Evolutionary conservation across 2,797 vertebrate species (phyloP), one percentile per base, ranked within the genome.

Genomic region (Brotula barbata): DNA sequence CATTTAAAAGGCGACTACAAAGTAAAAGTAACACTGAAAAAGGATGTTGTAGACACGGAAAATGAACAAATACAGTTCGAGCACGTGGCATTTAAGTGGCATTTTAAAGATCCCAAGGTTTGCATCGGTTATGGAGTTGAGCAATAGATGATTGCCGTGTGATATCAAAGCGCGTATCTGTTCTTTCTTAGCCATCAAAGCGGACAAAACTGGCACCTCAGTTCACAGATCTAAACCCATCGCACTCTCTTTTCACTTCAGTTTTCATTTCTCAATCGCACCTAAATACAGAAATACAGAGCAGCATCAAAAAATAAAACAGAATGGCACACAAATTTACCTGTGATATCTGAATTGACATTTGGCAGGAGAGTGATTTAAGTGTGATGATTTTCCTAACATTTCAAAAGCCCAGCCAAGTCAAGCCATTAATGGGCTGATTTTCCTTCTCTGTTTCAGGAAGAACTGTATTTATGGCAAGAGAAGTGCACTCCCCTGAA

Each of bases 1-100:
- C 78, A 78, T 85, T 87, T 83, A 73, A 68, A 84, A 74, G 56
- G 54, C 43, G 34, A 59, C 59, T 48, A 36, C 64, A 55, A 80
- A 77, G 75, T 82, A 49, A 77, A 74, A 84, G 83, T 68, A 74
- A 68, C 74, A 75, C 52, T 42, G 31, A 56, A 76, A 69, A 81
- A 65, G 50, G 44, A 70, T 39, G 50, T 39, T 73, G 65, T 78
- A 75, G 71, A 77, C 77, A 77, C 42, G 73, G 51, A 51, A 77
- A 77, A 77, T 70, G 66, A 83, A 77, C 66, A 82, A 80, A 83
- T 81, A 71, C 64, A 82, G 76, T 83, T 84, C 54, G 77, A 76
- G 81, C 57, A 61, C 25, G 57, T 85, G 81, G 58, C 81, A 87
- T 88, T 87, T 89, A 46, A 87, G 73, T 78, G 77, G 44, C 73